phyloP scores from a whole-genome alignment of 2,888 invertebrate genomes.

The Morinoia aosen region DNA sequence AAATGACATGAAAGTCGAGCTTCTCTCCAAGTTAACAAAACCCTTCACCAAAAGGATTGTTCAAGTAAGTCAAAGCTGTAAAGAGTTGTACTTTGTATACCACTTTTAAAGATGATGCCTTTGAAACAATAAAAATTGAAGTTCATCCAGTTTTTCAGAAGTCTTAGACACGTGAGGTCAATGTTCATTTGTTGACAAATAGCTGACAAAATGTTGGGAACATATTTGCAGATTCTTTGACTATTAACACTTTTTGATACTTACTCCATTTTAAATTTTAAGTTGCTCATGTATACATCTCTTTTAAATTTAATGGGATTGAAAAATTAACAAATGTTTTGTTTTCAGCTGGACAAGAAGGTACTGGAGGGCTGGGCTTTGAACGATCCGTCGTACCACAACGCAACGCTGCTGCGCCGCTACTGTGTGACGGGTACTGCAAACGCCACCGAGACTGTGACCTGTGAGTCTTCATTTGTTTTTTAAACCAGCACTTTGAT shows the following conservation, averaged over 20 bases:
- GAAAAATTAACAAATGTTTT: not conserved
- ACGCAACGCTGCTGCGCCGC: slow-evolving; percentile 70
- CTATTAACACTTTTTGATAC: too few relatives aligned
- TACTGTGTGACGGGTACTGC: slow-evolving; percentile 68
- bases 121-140: not conserved
- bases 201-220: too few relatives aligned
- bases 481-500: not conserved
- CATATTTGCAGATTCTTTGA: too few relatives aligned
- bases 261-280: not conserved
- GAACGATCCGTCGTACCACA: slow-evolving; percentile 69
- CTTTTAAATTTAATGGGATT: not conserved
- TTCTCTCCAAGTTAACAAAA: slow-evolving; percentile 71
- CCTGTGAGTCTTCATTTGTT: slow-evolving; percentile 54
- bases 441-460: slow-evolving; percentile 55
- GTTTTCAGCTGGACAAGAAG: slow-evolving; percentile 71
- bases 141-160: too few relatives aligned
- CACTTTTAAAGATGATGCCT: not conserved
- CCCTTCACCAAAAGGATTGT: slow-evolving; percentile 73
- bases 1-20: slow-evolving; percentile 69
- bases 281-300: not conserved
- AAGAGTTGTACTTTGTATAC: not conserved
- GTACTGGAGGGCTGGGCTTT: slow-evolving; percentile 72
- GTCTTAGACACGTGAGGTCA: too few relatives aligned
- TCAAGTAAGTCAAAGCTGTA: slow-evolving; percentile 57
- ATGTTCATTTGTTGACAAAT: too few relatives aligned